phyloP scores from a whole-genome alignment of 2,888 invertebrate species.

The Aleiodes alternator region DNA sequence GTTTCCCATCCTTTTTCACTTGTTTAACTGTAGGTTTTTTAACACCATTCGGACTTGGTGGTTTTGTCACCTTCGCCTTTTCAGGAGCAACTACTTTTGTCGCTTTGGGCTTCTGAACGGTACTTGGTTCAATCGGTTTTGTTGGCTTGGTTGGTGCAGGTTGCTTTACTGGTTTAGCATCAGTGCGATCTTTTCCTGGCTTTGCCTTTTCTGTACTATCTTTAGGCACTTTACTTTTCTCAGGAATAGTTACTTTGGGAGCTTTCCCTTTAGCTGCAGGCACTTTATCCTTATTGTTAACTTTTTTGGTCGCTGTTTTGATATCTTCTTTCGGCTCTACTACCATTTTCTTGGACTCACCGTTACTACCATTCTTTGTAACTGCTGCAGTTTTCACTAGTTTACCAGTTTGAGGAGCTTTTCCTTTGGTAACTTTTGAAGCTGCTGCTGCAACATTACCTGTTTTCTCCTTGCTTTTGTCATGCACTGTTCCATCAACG shows the following conservation, averaged over 20 bases:
- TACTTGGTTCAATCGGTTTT: slow-evolving; percentile 44
- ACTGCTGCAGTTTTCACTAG: not conserved
- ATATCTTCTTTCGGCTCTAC: slow-evolving; percentile 52
- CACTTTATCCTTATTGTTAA: slow-evolving; percentile 47
- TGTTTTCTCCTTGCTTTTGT: slow-evolving; percentile 14
- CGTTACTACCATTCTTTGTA: slow-evolving; percentile 49
- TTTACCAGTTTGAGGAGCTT: slow-evolving; percentile 68
- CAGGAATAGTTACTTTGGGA: slow-evolving; percentile 44
- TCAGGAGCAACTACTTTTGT: not conserved
- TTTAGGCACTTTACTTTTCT: slow-evolving; percentile 32
- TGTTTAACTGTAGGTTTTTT: slow-evolving; percentile 76
- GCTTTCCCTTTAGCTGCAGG: slow-evolving; percentile 48
- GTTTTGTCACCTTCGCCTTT: slow-evolving; percentile 11
- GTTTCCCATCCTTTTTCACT: slow-evolving; percentile 64
- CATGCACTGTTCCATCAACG: not conserved
- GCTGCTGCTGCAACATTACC: not conserved
- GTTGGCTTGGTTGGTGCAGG: slow-evolving; percentile 7
- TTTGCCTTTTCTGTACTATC: slow-evolving; percentile 40
- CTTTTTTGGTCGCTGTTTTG: slow-evolving; percentile 50
- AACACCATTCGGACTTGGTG: slow-evolving; percentile 59
- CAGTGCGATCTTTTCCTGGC: slow-evolving; percentile 32
- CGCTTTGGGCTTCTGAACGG: slow-evolving; percentile 27
- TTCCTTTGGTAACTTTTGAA: slow-evolving; percentile 51
- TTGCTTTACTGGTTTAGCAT: slow-evolving; percentile 65
- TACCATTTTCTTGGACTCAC: slow-evolving; percentile 44